Evolutionary conservation across 2,113 vertebrate species (phyloP), one percentile per base, ranked within the genome.

Genomic region (Oncorhynchus kisutch): DNA sequence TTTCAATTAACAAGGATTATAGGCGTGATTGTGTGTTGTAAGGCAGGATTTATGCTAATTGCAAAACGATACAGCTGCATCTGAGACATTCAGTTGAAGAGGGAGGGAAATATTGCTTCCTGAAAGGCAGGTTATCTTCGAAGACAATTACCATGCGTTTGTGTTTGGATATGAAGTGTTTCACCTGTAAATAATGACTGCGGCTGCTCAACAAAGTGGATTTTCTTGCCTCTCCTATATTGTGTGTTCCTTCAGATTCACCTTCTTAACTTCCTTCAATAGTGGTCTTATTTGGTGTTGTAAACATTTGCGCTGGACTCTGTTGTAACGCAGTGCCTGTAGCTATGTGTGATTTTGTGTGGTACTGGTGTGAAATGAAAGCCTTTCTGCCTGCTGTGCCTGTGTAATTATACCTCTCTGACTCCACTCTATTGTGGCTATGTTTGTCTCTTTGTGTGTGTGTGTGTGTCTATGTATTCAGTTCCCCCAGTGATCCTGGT

Each of bases 401-500:
- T 83, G 73, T 83, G 78, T 84, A 84, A 87, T 90, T 85, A 81
- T 82, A 78, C 81, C 85, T 89, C 77, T 51, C 77, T 82, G 49
- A 8, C 69, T 24, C 66, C 73, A 48, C 57, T 74, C 66, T 51
- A 68, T 66, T 73, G 45, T 67, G 49, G 75, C 34, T 64, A 34
- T 20, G 57, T 70, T 31, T 70, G 39, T 70, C 31, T 65, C 20
- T 14, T 9, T 39, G 34, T 39, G 70, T 84, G 73, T 39, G 70
- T 84, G 73, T 81, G 72, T 81, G 60, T 81, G 70, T 24, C 76
- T 82, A 2, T 87, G 54, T 86, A 88, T 69, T 0, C 92, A 99
- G 97, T 98, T 84, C 97, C 97, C 3, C 97, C 97, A 0, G 97
- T 99, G 90, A 99, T 99, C 81, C 94, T 98, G 0, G 97, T 99